phyloP scores from a whole-genome alignment of 2,113 vertebrate species.

The Sebastes fasciatus region DNA sequence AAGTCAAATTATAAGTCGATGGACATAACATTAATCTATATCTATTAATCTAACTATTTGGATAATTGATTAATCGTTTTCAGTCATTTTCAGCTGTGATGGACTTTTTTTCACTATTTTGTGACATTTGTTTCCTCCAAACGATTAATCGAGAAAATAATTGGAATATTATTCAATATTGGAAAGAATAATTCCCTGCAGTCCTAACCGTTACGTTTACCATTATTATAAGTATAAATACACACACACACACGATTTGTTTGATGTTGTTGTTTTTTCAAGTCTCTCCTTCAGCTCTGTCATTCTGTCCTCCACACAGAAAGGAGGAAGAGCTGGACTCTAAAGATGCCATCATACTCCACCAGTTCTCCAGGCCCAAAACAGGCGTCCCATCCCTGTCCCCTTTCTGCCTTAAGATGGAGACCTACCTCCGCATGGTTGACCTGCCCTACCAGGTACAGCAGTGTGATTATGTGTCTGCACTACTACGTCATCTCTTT shows the following conservation, averaged over 20 bases:
- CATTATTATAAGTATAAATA: background rate
- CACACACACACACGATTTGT: background rate
- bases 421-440: conserved; percentile 98
- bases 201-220: background rate
- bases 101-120: background rate
- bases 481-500: background rate
- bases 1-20: too few relatives aligned
- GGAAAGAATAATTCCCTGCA: background rate
- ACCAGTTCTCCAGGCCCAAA: conserved; percentile 96
- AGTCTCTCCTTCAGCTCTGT: background rate
- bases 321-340: conserved; percentile 98
- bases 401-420: conserved; percentile 98
- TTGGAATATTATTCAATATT: background rate
- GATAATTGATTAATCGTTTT: too few relatives aligned
- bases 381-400: conserved; percentile 94
- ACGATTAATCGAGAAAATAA: background rate
- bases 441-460: conserved; percentile 97
- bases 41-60: too few relatives aligned
- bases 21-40: too few relatives aligned
- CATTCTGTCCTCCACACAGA: conserved; percentile 75
- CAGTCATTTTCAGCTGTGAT: background rate
- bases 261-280: background rate
- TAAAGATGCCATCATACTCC: conserved; percentile 97
- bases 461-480: background rate
- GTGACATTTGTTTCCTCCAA: too few relatives aligned